phyloP scores from a whole-genome alignment of 1,140 invertebrate genomes.

The Bombus turneri region DNA sequence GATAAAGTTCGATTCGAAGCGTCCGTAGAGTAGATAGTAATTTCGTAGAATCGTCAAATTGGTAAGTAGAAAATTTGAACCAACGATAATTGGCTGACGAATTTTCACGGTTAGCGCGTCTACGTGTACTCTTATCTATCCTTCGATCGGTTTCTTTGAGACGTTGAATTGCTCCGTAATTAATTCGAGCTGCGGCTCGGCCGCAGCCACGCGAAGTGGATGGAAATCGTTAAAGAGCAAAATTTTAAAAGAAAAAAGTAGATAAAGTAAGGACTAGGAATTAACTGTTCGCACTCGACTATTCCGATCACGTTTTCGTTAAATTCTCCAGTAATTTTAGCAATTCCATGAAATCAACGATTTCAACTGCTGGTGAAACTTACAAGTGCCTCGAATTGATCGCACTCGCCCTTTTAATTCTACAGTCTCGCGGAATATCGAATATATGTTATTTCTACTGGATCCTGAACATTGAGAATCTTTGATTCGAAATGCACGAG shows the following conservation, averaged over 20 bases:
- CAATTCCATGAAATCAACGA: not conserved
- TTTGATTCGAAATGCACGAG: not conserved
- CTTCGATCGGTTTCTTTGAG: not conserved
- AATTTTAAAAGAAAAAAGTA: not conserved
- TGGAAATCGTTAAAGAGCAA: not conserved
- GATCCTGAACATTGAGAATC: no score
- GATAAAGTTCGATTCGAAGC: no score
- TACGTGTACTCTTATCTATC: not conserved
- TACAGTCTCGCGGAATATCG: not conserved
- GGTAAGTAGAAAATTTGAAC: not conserved
- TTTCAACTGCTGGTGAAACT: not conserved
- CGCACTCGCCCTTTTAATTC: not conserved
- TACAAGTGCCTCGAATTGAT: not conserved
- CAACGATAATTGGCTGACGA: not conserved
- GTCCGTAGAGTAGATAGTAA: not conserved
- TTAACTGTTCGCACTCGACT: not conserved
- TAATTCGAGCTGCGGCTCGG: slow-evolving; percentile 5
- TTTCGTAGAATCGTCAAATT: not conserved
- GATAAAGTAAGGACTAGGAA: not conserved
- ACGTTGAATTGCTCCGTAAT: not conserved
- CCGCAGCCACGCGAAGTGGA: not conserved
- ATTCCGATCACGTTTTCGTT: not conserved
- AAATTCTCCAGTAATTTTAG: not conserved
- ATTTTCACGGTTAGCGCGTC: not conserved
- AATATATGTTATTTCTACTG: not conserved